Evolutionary conservation across 2,888 invertebrate species (phyloP), one percentile per base, ranked within the genome.

Genomic region (Choreutis nemorana): DNA sequence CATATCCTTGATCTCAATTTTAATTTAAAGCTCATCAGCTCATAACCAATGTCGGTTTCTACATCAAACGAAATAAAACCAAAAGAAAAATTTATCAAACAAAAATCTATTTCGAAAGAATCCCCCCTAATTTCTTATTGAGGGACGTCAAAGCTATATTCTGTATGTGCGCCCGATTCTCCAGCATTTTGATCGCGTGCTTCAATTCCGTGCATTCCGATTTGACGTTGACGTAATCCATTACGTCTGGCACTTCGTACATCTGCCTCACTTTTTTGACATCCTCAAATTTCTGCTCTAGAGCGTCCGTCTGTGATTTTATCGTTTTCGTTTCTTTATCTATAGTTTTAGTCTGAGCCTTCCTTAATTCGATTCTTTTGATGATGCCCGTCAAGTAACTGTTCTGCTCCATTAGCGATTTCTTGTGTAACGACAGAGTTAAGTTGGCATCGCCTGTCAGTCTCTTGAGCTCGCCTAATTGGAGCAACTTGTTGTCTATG

Each of bases 371-470:
- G 1, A 82, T 81, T 0, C 65, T 58, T 0, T 58, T 55, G 16
- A 73, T 40, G 0, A 84, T 53, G 13, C 56, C 55, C 0, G 56
- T 57, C 15, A 83, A 52, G 26, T 75, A 72, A 1, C 42, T 36
- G 32, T 79, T 71, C 37, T 84, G 81, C 4, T 80, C 71, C 44
- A 75, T 70, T 48, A 86, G 56, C 1, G 77, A 67, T 33, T 82
- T 79, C 36, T 85, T 85, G 33, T 83, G 81, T 6, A 75, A 68
- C 0, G 81, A 80, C 12, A 86, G 37, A 24, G 71, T 68, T 18
- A 85, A 48, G 41, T 82, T 85, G 0, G 84, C 84, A 12, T 67
- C 72, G 6, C 84, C 85, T 0, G 82, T 81, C 60, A 83, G 75
- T 45, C 68, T 81, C 41, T 86, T 87, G 32, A 85, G 40, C 27